Base-by-base conservation (phyloP, 1,140 invertebrate genomes). In the fruit fly (Drosophila melanogaster) region DNA sequence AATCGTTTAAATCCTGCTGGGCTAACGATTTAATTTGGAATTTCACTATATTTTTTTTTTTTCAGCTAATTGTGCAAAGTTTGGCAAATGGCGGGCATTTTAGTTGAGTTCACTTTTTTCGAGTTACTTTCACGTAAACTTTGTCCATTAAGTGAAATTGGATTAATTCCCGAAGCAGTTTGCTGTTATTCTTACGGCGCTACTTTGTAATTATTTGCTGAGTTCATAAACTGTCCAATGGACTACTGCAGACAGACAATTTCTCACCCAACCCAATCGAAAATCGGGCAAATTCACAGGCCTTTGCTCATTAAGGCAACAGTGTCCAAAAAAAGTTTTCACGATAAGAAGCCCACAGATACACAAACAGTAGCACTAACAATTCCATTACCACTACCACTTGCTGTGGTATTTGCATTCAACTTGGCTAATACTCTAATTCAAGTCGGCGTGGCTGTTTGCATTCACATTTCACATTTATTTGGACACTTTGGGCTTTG, bases 131-230 rank as follows among this genome's bases (percentile, higher is more conserved):
- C 33, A 15, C 11, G 37, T 8, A 83, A 87, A 89, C 57, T 87
- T 87, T 83, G 40, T n/a, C 61, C 75, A 83, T 86, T 79, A 44
- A 67, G 57, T 44, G 43, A 35, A 56, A 84, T 77, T 64, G 66
- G 70, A 80, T 64, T 80, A 56, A 55, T 72, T 80, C 35, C 11
- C 11, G 33, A 33, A 67, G 56, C 37, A 59, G 44, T 66, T 77
- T 55, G 17, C 47, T 61, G 17, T 54, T 44, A 51, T 57, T 56
- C 37, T 40, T 62, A 64, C 60, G 55, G 56, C 46, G 46, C 6
- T 71, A 57, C 79, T 87, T 76, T 67, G 54, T 78, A 89, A 89
- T 89, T 89, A 67, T 47, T 76, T 71, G 53, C 49, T 33, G 49
- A 76, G 79, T 79, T 77, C 61, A 60, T 51, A 86, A 83, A 83